Percentiles rank a stretch among this genome's conserved stretches.
phyloP scores from a whole-genome alignment of 2,797 vertebrate genomes.

The Sylvia borin region DNA sequence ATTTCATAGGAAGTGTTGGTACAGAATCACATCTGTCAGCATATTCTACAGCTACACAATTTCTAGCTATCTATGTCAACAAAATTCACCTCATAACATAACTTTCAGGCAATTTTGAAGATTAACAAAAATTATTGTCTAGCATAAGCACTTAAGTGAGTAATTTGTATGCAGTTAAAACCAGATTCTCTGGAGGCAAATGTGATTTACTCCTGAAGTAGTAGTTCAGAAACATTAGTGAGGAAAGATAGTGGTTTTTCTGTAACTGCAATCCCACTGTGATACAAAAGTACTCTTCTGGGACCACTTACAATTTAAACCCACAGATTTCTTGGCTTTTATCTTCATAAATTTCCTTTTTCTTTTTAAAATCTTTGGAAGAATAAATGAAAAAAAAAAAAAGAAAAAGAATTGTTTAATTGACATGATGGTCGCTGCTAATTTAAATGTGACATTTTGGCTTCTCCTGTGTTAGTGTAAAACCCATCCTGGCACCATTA shows the following conservation, averaged over 20 bases:
- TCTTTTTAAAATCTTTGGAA: background rate
- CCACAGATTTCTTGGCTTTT: background rate
- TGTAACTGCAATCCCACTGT: background rate
- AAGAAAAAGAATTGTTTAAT: background rate
- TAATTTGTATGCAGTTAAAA: constrained; percentile 42
- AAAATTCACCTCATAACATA: background rate
- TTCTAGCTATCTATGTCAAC: background rate
- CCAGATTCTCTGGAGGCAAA: background rate
- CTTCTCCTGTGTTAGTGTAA: background rate
- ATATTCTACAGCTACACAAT: background rate
- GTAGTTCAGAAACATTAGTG: background rate
- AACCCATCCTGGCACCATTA: background rate
- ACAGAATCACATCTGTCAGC: background rate
- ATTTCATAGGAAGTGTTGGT: background rate
- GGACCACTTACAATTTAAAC: background rate
- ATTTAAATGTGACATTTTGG: background rate
- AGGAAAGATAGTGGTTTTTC: background rate
- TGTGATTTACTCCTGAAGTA: constrained; percentile 23
- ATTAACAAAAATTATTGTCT: constrained; percentile 38
- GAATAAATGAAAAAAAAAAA: background rate
- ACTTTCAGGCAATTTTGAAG: constrained; percentile 41
- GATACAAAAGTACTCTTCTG: background rate
- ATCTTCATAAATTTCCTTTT: background rate
- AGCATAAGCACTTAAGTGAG: constrained; percentile 35
- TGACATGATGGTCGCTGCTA: background rate